Conservation (phyloP, 1,140 invertebrate genomes). For the Lasioglossum baleicum region DNA sequence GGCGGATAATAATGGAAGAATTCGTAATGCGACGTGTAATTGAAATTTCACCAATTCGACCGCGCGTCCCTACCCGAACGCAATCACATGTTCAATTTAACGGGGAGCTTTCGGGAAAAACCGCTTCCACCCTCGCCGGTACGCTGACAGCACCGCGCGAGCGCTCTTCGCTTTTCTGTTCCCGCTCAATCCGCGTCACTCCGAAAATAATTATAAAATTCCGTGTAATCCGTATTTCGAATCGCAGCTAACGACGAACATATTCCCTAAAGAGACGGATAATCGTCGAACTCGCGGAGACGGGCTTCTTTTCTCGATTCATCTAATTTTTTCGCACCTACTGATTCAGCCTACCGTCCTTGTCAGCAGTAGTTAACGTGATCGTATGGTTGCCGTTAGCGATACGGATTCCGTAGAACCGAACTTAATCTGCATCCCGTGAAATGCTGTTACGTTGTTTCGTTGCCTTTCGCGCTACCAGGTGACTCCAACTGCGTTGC, state of each 20-base stretch:
- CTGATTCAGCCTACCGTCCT: conserved; percentile 21
- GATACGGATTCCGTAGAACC: conserved; percentile 77
- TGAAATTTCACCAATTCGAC: conserved; percentile 20
- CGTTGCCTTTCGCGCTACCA: conserved; percentile 39
- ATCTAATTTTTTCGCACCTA: too few relatives aligned
- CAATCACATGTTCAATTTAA: conserved; percentile 30
- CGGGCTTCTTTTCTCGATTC: too few relatives aligned
- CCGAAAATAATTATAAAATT: conserved; percentile 24
- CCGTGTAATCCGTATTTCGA: background rate
- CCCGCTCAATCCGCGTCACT: conserved; percentile 25
- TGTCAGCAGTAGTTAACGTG: conserved; percentile 46
- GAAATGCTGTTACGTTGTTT: conserved; percentile 57
- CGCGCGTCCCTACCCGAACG: background rate
- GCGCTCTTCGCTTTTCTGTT: conserved; percentile 13
- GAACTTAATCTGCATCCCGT: conserved; percentile 62
- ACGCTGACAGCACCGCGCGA: conserved; percentile 19
- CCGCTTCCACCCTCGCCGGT: conserved; percentile 16
- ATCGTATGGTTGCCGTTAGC: conserved; percentile 73
- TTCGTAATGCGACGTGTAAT: conserved; percentile 17
- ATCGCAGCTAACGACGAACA: too few relatives aligned
- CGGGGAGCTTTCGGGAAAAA: conserved; percentile 13
- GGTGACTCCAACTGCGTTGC: background rate
- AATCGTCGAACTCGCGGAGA: too few relatives aligned
- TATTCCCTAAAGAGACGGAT: too few relatives aligned
- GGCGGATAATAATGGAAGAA: background rate